Evolutionary conservation across 2,797 vertebrate genomes (phyloP).

Genomic region (Mus spretus): DNA sequence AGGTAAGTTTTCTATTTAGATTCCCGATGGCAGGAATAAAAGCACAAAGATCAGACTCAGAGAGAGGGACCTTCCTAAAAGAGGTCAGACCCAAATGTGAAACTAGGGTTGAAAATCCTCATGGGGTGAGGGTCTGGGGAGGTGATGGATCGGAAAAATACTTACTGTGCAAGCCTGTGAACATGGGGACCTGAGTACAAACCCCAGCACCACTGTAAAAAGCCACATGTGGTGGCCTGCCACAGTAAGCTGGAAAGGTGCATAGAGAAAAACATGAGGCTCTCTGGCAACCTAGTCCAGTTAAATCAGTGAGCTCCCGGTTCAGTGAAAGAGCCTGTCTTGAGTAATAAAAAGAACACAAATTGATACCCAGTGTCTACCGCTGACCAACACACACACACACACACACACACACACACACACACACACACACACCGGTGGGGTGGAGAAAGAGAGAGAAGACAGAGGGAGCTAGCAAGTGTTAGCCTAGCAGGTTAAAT

Average conservation of each 20-base stretch:
- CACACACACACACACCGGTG: neutral
- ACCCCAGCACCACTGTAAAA: neutral
- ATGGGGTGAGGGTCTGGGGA: neutral
- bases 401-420: too few relatives aligned
- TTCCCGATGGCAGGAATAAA: neutral
- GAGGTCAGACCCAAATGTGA: slow-evolving; percentile 52
- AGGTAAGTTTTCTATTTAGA: slow-evolving; percentile 23
- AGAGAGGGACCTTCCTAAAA: slow-evolving; percentile 26
- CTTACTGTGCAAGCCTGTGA: neutral
- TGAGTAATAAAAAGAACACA: neutral
- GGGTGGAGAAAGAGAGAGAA: too few relatives aligned
- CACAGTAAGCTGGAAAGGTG: neutral
- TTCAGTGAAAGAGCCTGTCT: neutral
- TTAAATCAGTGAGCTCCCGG: neutral
- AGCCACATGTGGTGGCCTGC: neutral
- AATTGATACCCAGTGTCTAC: neutral
- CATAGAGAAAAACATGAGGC: neutral
- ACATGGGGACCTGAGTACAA: neutral
- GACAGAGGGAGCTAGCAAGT: neutral
- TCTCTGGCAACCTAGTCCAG: neutral
- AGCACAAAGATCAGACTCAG: slow-evolving; percentile 1
- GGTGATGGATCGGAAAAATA: neutral
- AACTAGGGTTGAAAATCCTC: neutral
- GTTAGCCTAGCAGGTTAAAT: neutral
- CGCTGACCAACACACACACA: neutral